Percentiles rank a stretch among this genome's conserved stretches.
These are phyloP conservation scores for Homarus americanus DNA, from an alignment of 1,140 invertebrate species.

Conservation along the genomic window DNA sequence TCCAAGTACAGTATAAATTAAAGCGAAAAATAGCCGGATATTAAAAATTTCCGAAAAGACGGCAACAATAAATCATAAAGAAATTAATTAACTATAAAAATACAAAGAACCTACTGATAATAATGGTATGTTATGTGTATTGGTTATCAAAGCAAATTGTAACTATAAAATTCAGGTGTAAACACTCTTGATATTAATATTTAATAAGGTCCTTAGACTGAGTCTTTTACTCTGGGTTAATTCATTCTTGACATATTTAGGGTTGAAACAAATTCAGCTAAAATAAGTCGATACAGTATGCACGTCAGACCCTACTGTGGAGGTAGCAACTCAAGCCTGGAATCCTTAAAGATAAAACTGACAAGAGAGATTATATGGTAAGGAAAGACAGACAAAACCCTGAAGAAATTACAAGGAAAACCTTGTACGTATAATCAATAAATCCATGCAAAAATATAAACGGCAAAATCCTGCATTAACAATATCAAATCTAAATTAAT, in stretches of 20 bases:
- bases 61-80: too few relatives aligned
- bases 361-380: neutral
- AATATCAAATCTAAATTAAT: constrained; percentile 38
- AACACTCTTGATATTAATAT: neutral
- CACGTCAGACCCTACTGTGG: neutral
- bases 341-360: neutral
- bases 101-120: too few relatives aligned
- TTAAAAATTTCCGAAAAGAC: too few relatives aligned
- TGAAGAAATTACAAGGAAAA: constrained; percentile 8
- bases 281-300: neutral
- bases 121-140: too few relatives aligned
- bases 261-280: neutral
- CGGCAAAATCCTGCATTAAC: constrained; percentile 42
- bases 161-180: neutral
- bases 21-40: too few relatives aligned
- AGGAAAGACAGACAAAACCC: constrained; percentile 1
- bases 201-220: neutral
- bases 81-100: too few relatives aligned
- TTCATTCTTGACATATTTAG: neutral
- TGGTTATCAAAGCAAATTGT: too few relatives aligned
- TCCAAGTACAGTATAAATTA: too few relatives aligned
- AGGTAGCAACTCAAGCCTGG: neutral
- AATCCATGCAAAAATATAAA: constrained; percentile 50
- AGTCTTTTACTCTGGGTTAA: neutral
- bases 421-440: constrained; percentile 17